Evolutionary conservation across 2,113 vertebrate genomes (phyloP), one percentile per base, ranked within the genome.

Genomic region (Leiothrix lutea): DNA sequence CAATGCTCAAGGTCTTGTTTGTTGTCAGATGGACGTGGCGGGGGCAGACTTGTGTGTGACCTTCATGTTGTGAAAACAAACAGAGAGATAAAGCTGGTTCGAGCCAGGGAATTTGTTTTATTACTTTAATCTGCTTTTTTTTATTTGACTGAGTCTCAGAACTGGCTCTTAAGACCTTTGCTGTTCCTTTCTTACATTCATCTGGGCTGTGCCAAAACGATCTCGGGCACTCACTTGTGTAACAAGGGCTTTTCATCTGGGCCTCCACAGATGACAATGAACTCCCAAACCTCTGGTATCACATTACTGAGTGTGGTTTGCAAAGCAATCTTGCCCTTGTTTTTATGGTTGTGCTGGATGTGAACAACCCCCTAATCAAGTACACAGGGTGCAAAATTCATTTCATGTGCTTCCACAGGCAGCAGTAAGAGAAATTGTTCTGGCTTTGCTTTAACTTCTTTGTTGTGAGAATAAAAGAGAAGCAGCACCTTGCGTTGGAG

Each of bases 21-120:
- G 73, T 64, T 79, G 67, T 91, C 85, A 66, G 0, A 29, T 13
- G 25, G 54, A 47, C 1, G 0, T 62, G 54, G 29, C 2, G 1
- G n/a, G 72, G 48, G 26, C 65, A 86, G 60, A 54, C 2, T 0
- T 42, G 7, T 31, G 8, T 44, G 71, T 90, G 93, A 92, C 70
- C 81, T 94, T 89, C 56, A 4, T 73, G 54, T 33, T 4, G 15
- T 75, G 47, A 73, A 90, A 91, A 67, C 28, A 70, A 71, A 62
- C 65, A 25, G 54, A 45, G 48, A 71, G 45, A 42, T 6, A 22
- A 44, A 64, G 31, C 54, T 82, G 6, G 3, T 62, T 85, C 14
- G 10, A 45, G 28, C 31, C 65, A 61, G 64, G 36, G 77, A 48
- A 20, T 53, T 80, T 69, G 29, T 19, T 89, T 50, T 80, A 58